Percentiles rank a stretch among this genome's conserved stretches.
Conservation (phyloP, 92 coral and sea anemone genomes). For the Meandrina meandrites region DNA sequence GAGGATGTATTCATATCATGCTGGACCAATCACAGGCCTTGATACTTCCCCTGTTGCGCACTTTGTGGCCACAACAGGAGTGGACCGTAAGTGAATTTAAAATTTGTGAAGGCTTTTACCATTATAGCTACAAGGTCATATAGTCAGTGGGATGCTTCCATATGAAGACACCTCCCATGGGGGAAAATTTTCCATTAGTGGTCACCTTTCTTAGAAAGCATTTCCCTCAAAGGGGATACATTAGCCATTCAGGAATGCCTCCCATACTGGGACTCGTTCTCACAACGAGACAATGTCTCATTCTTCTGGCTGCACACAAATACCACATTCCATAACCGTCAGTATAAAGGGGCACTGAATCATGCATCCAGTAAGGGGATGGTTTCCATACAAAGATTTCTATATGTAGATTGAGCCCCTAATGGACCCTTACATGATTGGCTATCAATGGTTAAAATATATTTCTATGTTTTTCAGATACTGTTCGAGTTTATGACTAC, state of each 20-base stretch:
- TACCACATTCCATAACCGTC: neutral
- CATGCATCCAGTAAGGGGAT: neutral
- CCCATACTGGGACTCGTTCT: too few species aligned
- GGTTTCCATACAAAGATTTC: neutral
- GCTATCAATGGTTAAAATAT: neutral
- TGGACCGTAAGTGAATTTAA: conserved; percentile 77
- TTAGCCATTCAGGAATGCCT: neutral
- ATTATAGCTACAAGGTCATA: neutral
- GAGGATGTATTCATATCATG: conserved; percentile 89
- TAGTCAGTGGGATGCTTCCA: neutral
- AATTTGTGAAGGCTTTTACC: neutral
- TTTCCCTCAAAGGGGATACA: too few species aligned
- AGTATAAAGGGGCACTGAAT: neutral
- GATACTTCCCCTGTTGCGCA: conserved; percentile 95
- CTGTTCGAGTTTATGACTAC: conserved; percentile 95
- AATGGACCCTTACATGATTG: neutral
- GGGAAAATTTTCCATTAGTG: too few species aligned
- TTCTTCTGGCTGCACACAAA: neutral
- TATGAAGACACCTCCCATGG: neutral
- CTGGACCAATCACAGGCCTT: conserved; percentile 94
- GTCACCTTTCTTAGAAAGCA: too few species aligned
- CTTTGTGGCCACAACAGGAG: conserved; percentile 97
- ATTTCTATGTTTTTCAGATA: conserved; percentile 54
- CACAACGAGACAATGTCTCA: neutral
- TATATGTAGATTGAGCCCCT: neutral